These are phyloP conservation scores for Luscinia luscinia DNA, from an alignment of 2,797 vertebrate genomes.

Conservation along the genomic window DNA sequence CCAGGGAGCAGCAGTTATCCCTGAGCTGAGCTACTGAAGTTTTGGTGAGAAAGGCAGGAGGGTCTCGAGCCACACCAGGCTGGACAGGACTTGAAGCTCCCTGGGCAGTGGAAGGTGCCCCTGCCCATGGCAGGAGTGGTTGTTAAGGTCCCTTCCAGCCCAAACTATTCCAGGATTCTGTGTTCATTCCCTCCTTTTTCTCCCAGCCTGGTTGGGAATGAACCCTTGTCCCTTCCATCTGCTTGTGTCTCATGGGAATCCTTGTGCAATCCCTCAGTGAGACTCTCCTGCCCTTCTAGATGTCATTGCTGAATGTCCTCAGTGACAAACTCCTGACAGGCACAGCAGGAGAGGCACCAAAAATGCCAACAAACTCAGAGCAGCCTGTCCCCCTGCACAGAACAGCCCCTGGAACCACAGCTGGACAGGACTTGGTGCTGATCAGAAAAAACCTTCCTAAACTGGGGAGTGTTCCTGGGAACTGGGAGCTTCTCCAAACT, in stretches of 20 bases:
- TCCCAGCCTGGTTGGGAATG: not conserved
- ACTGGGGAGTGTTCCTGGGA: too few species aligned
- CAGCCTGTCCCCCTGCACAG: not conserved
- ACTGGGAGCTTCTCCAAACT: too few species aligned
- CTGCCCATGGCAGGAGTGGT: not conserved
- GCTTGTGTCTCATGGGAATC: not conserved
- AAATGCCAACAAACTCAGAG: accelerated
- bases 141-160: not conserved
- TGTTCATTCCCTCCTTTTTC: not conserved
- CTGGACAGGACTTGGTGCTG: not conserved
- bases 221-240: not conserved
- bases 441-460: not conserved
- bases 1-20: not conserved
- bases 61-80: accelerated
- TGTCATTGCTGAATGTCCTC: not conserved
- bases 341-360: not conserved
- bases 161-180: not conserved
- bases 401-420: not conserved
- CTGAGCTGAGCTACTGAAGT: accelerated
- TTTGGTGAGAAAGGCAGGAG: not conserved
- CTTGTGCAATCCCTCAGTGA: too few species aligned
- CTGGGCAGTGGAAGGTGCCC: not conserved
- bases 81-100: not conserved
- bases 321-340: not conserved
- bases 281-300: accelerated